phyloP scores from a whole-genome alignment of 2,113 vertebrate genomes.

The Raja brachyura region DNA sequence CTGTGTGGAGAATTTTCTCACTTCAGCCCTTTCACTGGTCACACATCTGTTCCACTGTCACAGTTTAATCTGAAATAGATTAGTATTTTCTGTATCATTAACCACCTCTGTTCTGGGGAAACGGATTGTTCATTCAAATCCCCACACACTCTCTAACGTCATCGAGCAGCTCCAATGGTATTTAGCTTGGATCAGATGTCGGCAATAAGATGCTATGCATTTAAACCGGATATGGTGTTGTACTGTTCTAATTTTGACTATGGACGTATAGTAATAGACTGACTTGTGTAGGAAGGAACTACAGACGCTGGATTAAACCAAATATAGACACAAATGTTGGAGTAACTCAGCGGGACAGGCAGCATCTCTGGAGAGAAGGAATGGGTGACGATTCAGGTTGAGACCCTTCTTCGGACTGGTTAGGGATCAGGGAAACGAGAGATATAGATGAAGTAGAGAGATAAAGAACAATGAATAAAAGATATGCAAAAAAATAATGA shows the following conservation, averaged over 20 bases:
- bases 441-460: too few species aligned
- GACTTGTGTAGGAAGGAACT: too few species aligned
- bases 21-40: not conserved
- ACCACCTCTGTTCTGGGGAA: not conserved
- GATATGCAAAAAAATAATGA: too few species aligned
- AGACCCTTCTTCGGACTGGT: too few species aligned
- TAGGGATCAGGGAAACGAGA: too few species aligned
- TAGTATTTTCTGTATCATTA: not conserved
- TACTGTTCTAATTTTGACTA: not conserved
- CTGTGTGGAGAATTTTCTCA: not conserved
- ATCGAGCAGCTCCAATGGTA: not conserved
- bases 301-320: too few species aligned
- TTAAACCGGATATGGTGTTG: not conserved
- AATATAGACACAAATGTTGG: too few species aligned
- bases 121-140: not conserved
- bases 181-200: not conserved
- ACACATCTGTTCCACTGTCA: not conserved
- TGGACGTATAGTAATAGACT: too few species aligned
- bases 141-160: not conserved
- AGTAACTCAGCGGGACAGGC: too few species aligned
- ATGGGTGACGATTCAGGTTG: too few species aligned
- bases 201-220: not conserved
- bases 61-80: not conserved
- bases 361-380: too few species aligned
- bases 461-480: too few species aligned